Evolutionary conservation across 2,113 vertebrate genomes (phyloP).

Genomic region (Leiothrix lutea): DNA sequence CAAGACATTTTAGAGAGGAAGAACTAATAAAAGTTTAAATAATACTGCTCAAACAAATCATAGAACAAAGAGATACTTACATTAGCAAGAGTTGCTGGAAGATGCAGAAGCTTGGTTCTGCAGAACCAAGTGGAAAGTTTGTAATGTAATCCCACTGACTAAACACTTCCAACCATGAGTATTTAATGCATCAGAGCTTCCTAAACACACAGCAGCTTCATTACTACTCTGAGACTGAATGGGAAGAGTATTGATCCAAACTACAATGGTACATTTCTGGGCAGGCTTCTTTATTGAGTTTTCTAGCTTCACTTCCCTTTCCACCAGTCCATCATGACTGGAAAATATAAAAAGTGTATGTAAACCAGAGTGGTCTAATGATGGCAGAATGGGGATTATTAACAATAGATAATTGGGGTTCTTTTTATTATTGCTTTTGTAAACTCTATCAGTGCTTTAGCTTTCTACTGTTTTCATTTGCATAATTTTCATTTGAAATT

Average conservation of each 20-base stretch:
- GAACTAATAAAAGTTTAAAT: neutral
- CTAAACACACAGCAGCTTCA: neutral
- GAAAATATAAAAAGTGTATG: neutral
- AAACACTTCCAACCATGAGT: neutral
- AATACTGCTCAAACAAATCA: neutral
- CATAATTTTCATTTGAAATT: neutral
- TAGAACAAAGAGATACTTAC: neutral
- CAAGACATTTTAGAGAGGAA: neutral
- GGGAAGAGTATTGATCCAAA: neutral
- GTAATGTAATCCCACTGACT: neutral
- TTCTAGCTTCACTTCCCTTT: neutral
- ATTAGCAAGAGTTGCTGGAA: neutral
- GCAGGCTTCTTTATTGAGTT: neutral
- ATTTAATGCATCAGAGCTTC: neutral
- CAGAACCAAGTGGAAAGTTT: neutral
- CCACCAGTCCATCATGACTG: neutral
- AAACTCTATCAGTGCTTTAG: neutral
- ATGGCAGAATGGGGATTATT: neutral
- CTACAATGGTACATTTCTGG: neutral
- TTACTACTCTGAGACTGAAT: neutral
- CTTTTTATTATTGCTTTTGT: neutral
- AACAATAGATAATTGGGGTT: neutral
- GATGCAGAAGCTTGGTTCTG: neutral
- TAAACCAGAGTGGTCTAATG: neutral
- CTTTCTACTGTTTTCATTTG: neutral